These are phyloP conservation scores for Drosophila ohnishii DNA, from an alignment of 1,140 invertebrate species.

Conservation along the genomic window DNA sequence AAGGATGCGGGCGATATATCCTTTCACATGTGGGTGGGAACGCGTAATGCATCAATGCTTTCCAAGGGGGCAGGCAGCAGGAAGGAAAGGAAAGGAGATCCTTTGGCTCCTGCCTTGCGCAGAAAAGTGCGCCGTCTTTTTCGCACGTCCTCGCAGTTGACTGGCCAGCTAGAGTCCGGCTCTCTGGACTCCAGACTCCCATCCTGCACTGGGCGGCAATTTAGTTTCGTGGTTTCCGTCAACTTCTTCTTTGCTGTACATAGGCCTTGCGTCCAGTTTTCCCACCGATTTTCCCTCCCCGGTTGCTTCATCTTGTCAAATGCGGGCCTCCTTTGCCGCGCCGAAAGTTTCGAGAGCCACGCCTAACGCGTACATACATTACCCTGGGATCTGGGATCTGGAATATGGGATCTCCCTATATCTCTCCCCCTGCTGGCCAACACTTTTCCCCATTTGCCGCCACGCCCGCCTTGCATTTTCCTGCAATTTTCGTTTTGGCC, in stretches of 20 bases:
- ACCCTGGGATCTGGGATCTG: neutral
- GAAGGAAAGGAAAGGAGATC: constrained; percentile 9
- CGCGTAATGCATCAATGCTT: constrained; percentile 58
- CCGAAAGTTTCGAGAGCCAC: constrained; percentile 64
- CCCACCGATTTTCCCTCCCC: neutral
- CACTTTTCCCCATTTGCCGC: neutral
- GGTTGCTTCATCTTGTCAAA: constrained; percentile 62
- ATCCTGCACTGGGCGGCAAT: constrained; percentile 54
- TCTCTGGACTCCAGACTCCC: neutral
- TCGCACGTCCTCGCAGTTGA: constrained; percentile 67
- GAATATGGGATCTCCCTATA: constrained; percentile 17
- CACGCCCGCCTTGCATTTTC: constrained; percentile 54
- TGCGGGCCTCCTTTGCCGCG: constrained; percentile 46
- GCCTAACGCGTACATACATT: constrained; percentile 64
- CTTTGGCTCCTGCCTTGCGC: constrained; percentile 59
- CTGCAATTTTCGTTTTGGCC: constrained; percentile 66
- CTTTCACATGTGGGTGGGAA: constrained; percentile 13
- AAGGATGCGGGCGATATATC: constrained; percentile 29
- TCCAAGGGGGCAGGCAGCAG: neutral
- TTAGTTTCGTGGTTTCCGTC: constrained; percentile 78
- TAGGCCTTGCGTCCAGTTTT: constrained; percentile 30
- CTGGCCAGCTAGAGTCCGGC: constrained; percentile 29
- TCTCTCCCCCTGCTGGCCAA: constrained; percentile 14
- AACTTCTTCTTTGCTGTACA: constrained; percentile 69
- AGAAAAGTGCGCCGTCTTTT: constrained; percentile 79